Evolutionary conservation across 2,888 invertebrate species (phyloP), one percentile per base, ranked within the genome.

Genomic region (Linnaemya tessellans): DNA sequence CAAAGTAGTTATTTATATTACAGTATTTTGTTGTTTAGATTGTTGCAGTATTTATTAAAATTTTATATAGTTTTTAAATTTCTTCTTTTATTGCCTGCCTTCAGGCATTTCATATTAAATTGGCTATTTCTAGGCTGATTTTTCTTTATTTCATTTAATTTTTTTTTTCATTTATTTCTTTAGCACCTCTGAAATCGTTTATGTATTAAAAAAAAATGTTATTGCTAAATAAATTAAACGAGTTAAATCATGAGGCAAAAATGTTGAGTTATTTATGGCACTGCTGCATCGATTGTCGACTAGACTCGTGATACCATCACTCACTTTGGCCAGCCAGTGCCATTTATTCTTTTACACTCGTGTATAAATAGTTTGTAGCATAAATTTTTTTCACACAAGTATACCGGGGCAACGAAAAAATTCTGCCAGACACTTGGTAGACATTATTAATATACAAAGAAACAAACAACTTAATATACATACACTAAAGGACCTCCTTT

Each of bases 191-290:
- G 70, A 67, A 73, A 73, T 60, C 60, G 20, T 58, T 58, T 71
- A 22, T 43, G 11, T 13, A 64, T 22, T 11, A 35, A 80, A 35
- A 38, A 43, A 20, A 46, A 46, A 20, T 5, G 11, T 43, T 18
- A 43, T 56, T 11, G 20, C 49, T 56, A 25, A 80, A 80, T 68
- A 74, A 79, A 74, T 62, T 46, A 74, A 65, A 70, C 18, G 54
- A 83, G 30, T 65, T 58, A 64, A 77, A 51, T 35, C 9, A 49
- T 43, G 18, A 35, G 35, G 51, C 18, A 80, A 80, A 84, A 67
- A 78, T 80, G 73, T 80, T 84, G 80, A 78, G 80, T 84, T 78
- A 84, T 84, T 80, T 84, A 81, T 84, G 54, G 51, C 49, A 58
- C 9, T 67, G 54, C 49, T 56, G 67, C 49, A 73, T 46, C 43